phyloP scores from a whole-genome alignment of 2,888 invertebrate species.

The Xylocampa areola region DNA sequence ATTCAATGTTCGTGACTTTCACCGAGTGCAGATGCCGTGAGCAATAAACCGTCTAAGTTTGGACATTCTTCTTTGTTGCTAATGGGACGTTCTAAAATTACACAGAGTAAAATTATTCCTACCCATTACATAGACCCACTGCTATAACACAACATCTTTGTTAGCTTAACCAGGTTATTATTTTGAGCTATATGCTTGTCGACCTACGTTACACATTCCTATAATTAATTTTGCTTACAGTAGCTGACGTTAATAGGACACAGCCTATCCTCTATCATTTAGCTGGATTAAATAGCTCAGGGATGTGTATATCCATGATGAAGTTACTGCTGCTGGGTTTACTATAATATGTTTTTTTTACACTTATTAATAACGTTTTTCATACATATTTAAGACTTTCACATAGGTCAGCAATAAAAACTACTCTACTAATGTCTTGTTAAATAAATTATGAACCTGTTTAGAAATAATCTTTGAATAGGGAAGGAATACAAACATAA shows the following conservation, averaged over 20 bases:
- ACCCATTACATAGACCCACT: neutral
- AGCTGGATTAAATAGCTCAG: constrained; percentile 29
- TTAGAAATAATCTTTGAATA: constrained; percentile 22
- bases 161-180: constrained; percentile 15
- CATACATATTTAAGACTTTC: constrained; percentile 16
- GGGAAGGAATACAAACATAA: too few relatives aligned
- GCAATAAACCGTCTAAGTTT: constrained; percentile 50
- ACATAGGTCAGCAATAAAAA: constrained; percentile 26
- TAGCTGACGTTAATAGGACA: constrained; percentile 37
- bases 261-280: constrained; percentile 35
- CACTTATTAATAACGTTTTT: neutral
- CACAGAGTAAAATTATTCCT: neutral
- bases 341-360: neutral
- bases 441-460: constrained; percentile 38
- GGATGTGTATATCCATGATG: constrained; percentile 14
- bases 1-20: constrained; percentile 71
- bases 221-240: constrained; percentile 51
- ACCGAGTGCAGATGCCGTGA: constrained; percentile 45
- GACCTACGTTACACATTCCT: constrained; percentile 13
- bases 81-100: constrained; percentile 2
- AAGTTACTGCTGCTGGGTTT: constrained; percentile 23
- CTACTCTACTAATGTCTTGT: constrained; percentile 42
- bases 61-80: constrained; percentile 23
- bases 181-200: constrained; percentile 14
- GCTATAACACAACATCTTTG: constrained; percentile 5